phyloP scores from a whole-genome alignment of 2,113 vertebrate genomes.

The Hippocampus barbouri region DNA sequence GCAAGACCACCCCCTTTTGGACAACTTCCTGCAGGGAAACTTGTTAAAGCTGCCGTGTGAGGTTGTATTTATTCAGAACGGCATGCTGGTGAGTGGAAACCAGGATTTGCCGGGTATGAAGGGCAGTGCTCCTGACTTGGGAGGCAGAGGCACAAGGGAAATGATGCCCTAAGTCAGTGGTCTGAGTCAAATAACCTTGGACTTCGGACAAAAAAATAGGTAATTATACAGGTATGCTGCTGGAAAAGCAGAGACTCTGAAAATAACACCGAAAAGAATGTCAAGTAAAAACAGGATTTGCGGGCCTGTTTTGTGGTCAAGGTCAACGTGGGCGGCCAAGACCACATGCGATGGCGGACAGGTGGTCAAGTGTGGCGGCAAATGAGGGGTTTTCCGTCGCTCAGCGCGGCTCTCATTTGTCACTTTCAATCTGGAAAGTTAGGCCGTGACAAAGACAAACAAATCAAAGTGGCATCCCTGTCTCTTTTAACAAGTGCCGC shows the following conservation, averaged over 20 bases:
- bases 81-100: not conserved
- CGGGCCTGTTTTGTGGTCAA: slow-evolving; percentile 13
- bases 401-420: not conserved
- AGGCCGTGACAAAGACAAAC: not conserved
- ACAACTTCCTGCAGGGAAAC: slow-evolving; percentile 1
- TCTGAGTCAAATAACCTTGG: slow-evolving; percentile 4
- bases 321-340: slow-evolving; percentile 18
- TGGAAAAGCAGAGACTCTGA: slow-evolving; percentile 8
- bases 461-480: not conserved
- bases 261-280: slow-evolving; percentile 26
- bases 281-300: slow-evolving; percentile 23
- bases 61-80: not conserved
- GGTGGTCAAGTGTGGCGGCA: slow-evolving; percentile 26
- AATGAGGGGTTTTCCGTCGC: slow-evolving; percentile 23
- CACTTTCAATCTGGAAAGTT: not conserved
- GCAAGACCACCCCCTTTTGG: not conserved
- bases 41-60: not conserved
- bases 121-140: not conserved
- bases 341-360: slow-evolving; percentile 15
- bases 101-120: not conserved
- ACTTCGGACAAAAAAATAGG: slow-evolving; percentile 15
- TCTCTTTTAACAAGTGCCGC: not conserved
- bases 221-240: slow-evolving; percentile 15
- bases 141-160: not conserved
- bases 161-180: slow-evolving; percentile 10